Evolutionary conservation across 2,113 vertebrate genomes (phyloP).

Genomic region (Gila orcuttii): DNA sequence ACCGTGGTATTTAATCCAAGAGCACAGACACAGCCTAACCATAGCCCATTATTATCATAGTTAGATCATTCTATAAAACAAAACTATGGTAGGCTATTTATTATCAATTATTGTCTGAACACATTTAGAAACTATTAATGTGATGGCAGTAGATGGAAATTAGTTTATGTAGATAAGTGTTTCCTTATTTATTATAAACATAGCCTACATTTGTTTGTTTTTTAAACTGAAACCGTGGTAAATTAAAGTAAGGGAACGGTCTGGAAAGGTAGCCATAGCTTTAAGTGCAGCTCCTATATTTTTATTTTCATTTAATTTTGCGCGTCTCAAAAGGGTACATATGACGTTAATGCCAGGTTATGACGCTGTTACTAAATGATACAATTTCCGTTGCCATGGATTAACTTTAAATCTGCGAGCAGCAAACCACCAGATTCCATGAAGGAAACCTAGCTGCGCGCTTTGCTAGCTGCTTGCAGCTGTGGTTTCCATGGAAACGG

Average conservation of each 20-base stretch:
- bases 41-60: not conserved
- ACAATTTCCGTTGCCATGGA: not conserved
- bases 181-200: not conserved
- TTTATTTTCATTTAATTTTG: not conserved
- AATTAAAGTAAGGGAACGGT: too few species aligned
- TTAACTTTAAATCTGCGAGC: too few species aligned
- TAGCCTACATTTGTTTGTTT: not conserved
- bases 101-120: not conserved
- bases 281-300: not conserved
- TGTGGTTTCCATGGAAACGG: constrained; percentile 11
- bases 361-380: constrained; percentile 3
- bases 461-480: not conserved
- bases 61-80: not conserved
- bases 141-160: not conserved
- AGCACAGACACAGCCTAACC: not conserved
- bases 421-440: not conserved
- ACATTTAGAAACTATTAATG: not conserved
- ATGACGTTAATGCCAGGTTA: not conserved
- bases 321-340: not conserved
- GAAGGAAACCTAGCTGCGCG: not conserved
- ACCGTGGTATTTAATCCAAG: not conserved
- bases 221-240: not conserved
- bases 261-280: too few species aligned
- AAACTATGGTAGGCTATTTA: not conserved
- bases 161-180: not conserved